These are phyloP conservation scores for Drosophila jambulina DNA, from an alignment of 1,140 invertebrate species.

Conservation along the genomic window DNA sequence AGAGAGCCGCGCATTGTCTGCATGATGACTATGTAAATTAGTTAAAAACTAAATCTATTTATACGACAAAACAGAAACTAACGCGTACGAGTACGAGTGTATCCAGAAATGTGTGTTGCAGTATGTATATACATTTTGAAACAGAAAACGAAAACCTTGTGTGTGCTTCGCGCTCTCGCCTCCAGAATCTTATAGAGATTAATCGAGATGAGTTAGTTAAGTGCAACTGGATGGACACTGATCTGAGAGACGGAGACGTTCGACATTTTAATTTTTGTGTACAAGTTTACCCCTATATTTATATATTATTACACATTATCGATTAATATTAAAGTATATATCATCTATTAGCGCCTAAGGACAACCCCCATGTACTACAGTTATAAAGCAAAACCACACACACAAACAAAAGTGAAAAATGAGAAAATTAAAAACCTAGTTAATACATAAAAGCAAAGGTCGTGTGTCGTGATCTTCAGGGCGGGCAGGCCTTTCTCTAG, in stretches of 20 bases:
- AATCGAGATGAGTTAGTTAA: constrained; percentile 4
- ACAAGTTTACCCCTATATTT: constrained; percentile 79
- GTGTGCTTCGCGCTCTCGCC: constrained; percentile 11
- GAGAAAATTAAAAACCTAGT: constrained; percentile 80
- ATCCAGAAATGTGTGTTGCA: constrained; percentile 77
- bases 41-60: constrained; percentile 83
- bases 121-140: constrained; percentile 61
- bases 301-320: constrained; percentile 60
- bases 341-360: constrained; percentile 74
- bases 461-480: neutral
- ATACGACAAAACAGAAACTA: constrained; percentile 51
- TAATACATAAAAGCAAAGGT: constrained; percentile 60
- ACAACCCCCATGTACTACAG: constrained; percentile 70
- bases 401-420: constrained; percentile 71
- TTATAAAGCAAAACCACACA: constrained; percentile 67
- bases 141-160: neutral
- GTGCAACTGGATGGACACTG: constrained; percentile 20
- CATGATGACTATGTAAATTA: constrained; percentile 80
- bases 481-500: neutral
- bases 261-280: constrained; percentile 76
- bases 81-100: constrained; percentile 39
- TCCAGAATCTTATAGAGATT: constrained; percentile 21
- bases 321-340: constrained; percentile 71
- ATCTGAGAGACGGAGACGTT: constrained; percentile 48
- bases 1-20: constrained; percentile 73